These are phyloP conservation scores for Spongia lamella DNA, from an alignment of 37 sponge, comb jelly and placozoan species.

Conservation along the genomic window DNA sequence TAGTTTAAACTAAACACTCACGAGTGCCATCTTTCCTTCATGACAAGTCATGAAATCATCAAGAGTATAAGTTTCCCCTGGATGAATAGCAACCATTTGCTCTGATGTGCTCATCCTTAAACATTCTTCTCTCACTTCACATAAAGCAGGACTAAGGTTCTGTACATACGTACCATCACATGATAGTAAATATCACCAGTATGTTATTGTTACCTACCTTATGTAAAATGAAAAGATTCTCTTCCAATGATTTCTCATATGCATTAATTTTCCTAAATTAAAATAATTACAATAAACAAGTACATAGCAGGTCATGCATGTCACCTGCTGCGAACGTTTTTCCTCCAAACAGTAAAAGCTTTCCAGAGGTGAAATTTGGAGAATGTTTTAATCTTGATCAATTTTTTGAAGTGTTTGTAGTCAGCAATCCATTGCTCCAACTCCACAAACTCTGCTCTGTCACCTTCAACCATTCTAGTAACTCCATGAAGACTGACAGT, in stretches of 20 bases:
- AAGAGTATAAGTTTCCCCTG: constrained; percentile 82
- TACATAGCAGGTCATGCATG: not conserved
- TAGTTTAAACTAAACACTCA: constrained; percentile 11
- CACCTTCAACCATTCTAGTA: constrained; percentile 72
- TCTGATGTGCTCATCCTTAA: constrained; percentile 42
- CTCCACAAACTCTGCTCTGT: constrained; percentile 82
- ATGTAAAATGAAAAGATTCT: constrained; percentile 82
- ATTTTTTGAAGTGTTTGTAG: constrained; percentile 77
- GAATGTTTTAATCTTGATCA: constrained; percentile 91
- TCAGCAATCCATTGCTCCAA: constrained; percentile 86
- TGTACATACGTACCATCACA: constrained; percentile 7
- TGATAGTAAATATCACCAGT: not conserved
- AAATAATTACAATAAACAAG: not conserved
- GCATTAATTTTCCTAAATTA: constrained; percentile 50
- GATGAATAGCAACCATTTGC: constrained; percentile 71
- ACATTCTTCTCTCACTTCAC: constrained; percentile 64
- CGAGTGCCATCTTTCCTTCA: constrained; percentile 74
- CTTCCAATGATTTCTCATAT: constrained; percentile 69
- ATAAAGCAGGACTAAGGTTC: constrained; percentile 76
- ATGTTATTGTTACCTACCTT: constrained; percentile 2
- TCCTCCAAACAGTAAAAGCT: constrained; percentile 90
- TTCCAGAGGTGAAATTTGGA: constrained; percentile 92
- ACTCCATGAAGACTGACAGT: constrained; percentile 89
- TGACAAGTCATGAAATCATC: constrained; percentile 88
- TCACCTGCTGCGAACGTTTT: constrained; percentile 82